A percentile compares a stretch with the other conserved stretches of the same genome.
Conservation (phyloP, 2,888 invertebrate genomes). For the Sisyra nigra region DNA sequence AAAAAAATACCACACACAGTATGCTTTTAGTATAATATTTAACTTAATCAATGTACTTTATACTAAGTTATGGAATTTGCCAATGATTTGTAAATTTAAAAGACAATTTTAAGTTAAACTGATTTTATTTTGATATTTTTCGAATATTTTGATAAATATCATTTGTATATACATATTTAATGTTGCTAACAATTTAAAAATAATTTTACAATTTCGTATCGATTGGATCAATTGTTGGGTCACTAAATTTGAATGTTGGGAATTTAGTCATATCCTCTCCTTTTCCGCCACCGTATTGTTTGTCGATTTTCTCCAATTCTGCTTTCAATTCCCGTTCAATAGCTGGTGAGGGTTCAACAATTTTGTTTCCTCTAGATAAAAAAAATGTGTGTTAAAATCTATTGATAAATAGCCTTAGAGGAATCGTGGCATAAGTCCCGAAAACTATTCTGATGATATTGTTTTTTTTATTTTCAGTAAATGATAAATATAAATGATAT, state of each 20-base stretch:
- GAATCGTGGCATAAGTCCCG: too few species aligned
- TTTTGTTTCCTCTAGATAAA: slow-evolving; percentile 53
- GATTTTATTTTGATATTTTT: neutral
- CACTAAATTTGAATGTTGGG: slow-evolving; percentile 69
- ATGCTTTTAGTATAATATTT: too few species aligned
- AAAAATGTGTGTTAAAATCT: slow-evolving; percentile 6
- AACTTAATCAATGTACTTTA: too few species aligned
- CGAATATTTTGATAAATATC: neutral
- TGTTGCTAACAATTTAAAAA: neutral
- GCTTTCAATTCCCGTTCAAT: slow-evolving; percentile 56
- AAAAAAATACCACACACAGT: too few species aligned
- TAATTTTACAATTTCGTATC: slow-evolving; percentile 16
- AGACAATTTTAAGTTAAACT: neutral
- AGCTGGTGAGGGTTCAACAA: slow-evolving; percentile 67
- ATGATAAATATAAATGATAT: too few species aligned
- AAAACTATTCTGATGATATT: too few species aligned
- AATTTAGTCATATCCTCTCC: slow-evolving; percentile 81
- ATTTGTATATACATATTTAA: neutral
- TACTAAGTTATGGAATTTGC: slow-evolving; percentile 37
- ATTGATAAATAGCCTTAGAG: slow-evolving; percentile 4
- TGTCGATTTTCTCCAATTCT: slow-evolving; percentile 67
- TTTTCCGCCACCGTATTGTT: slow-evolving; percentile 55
- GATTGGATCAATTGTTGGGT: slow-evolving; percentile 53
- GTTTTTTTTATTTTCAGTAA: too few species aligned
- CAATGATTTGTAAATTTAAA: neutral